Evolutionary conservation across 2,797 vertebrate genomes (phyloP), one percentile per base, ranked within the genome.

Genomic region (Ispidina lecontei): DNA sequence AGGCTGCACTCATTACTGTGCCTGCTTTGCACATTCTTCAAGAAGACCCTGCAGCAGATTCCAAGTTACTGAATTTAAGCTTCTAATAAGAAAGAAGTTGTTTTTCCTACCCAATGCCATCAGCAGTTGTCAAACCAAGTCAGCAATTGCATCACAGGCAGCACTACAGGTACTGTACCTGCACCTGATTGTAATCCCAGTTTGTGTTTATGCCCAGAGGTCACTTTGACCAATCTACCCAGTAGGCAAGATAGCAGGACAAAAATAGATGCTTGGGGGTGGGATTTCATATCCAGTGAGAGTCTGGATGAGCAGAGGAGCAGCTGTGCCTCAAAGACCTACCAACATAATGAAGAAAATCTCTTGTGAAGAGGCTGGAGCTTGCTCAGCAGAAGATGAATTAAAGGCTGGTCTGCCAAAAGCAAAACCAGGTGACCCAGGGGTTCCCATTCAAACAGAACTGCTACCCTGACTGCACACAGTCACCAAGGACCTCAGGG

Each of bases 341-440:
- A 59, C 18, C 25, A 77, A 28, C 13, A 75, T 86, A 90, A 95
- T 69, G 58, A 87, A 92, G 67, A 60, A 92, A 86, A 94, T 92
- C 63, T 92, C 87, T 78, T 87, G 75, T 70, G 69, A 92, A 96
- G 87, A 91, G 69, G 55, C 59, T 91, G 73, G 6, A 59, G 35
- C 87, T 72, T 75, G 41, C 65, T 93, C 84, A 87, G 82, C 62
- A 77, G 51, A 62, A 85, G 59, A 77, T 20, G 63, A 95, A 89
- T 85, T 89, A 80, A 85, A 93, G 67, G 63, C 59, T 43, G 68
- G 64, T 31, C 33, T 86, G 52, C 77, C 82, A 95, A 91, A 95
- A 89, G 84, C 43, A 59, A 71, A 94, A 93, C 80, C 6, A 80
- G 65, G 87, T 72, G 16, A 80, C 52, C 89, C 35, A 78, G 69